Conservation (phyloP, 1,140 invertebrate species). For the Asbolus verrucosus region DNA sequence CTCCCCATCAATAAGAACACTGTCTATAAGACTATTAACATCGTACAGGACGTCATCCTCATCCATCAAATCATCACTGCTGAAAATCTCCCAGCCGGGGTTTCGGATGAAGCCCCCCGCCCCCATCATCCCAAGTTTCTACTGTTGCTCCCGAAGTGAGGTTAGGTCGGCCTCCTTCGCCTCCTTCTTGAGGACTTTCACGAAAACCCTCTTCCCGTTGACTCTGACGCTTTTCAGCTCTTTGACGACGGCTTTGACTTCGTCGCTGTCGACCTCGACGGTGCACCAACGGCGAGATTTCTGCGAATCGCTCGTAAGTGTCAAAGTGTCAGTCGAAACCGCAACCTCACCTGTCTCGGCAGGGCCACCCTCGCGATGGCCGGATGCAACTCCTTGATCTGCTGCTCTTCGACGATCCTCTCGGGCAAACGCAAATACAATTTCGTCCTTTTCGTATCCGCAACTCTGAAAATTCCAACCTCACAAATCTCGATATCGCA, state of each 20-base stretch:
- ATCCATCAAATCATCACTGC: conserved; percentile 13
- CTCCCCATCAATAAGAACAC: background rate
- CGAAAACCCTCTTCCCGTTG: background rate
- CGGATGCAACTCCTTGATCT: conserved; percentile 45
- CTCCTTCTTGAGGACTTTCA: background rate
- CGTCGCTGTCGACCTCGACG: conserved; percentile 39
- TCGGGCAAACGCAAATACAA: conserved; percentile 48
- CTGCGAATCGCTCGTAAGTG: conserved; percentile 36
- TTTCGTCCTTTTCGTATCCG: conserved; percentile 12
- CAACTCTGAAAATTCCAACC: conserved; percentile 1
- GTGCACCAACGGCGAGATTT: conserved; percentile 52
- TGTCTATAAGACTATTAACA: background rate
- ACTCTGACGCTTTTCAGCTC: conserved; percentile 3
- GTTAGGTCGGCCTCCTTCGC: background rate
- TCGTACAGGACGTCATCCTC: conserved; percentile 8
- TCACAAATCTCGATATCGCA: conserved; percentile 1
- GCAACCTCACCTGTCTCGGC: conserved; percentile 47
- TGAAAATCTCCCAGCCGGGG: conserved; percentile 17
- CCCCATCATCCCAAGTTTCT: conserved; percentile 3
- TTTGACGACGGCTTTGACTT: background rate
- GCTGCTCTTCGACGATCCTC: conserved; percentile 47
- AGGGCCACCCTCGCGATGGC: conserved; percentile 34
- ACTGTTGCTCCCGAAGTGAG: background rate
- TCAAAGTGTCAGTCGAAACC: background rate
- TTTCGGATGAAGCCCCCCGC: conserved; percentile 13